phyloP scores from a whole-genome alignment of 1,140 invertebrate genomes.

The Drosophila baimaii region DNA sequence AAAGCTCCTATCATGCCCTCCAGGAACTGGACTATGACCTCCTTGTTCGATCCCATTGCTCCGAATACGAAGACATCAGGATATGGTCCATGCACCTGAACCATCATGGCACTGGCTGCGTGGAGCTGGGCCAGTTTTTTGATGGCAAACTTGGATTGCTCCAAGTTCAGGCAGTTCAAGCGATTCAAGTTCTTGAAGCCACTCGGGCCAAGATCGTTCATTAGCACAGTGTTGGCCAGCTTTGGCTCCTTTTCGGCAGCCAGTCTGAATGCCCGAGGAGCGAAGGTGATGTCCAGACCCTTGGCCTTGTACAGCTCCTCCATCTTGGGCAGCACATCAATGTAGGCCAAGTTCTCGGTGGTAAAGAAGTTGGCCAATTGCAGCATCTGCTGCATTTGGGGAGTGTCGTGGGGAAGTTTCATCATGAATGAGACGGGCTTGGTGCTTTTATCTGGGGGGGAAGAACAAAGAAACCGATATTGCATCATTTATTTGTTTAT shows the following conservation, averaged over 20 bases:
- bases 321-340: constrained; percentile 64
- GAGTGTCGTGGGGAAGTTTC: constrained; percentile 62
- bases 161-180: constrained; percentile 84
- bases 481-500: constrained; percentile 11
- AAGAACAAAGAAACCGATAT: neutral
- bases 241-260: constrained; percentile 37
- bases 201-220: constrained; percentile 85
- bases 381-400: constrained; percentile 64
- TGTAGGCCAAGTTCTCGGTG: constrained; percentile 61
- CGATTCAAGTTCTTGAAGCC: constrained; percentile 86
- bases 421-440: constrained; percentile 69
- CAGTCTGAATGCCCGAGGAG: constrained; percentile 51
- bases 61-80: constrained; percentile 33
- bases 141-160: constrained; percentile 85
- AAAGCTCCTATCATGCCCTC: constrained; percentile 44
- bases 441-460: constrained; percentile 46
- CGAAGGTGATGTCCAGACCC: constrained; percentile 58
- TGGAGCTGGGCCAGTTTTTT: constrained; percentile 86
- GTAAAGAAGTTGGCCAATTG: constrained; percentile 59
- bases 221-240: constrained; percentile 68
- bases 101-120: constrained; percentile 75
- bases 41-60: constrained; percentile 20
- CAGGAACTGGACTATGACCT: constrained; percentile 20
- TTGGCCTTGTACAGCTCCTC: constrained; percentile 62
- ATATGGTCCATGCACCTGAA: constrained; percentile 54